phyloP scores from a whole-genome alignment of 1,140 invertebrate genomes.

The Formica selysi region DNA sequence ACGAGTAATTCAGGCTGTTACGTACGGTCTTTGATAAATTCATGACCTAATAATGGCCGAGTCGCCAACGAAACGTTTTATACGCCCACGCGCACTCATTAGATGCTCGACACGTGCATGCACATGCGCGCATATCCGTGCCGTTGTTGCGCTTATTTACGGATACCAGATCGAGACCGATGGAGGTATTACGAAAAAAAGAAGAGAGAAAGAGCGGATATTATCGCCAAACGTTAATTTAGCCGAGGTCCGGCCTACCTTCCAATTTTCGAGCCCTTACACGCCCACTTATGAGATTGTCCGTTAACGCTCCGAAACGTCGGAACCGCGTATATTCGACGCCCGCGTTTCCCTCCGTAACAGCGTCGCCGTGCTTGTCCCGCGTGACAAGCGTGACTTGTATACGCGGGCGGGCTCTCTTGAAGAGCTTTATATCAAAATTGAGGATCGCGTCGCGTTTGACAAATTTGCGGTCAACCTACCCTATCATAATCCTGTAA shows the following conservation, averaged over 20 bases:
- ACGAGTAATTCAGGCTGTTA: slow-evolving; percentile 75
- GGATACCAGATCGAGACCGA: slow-evolving; percentile 61
- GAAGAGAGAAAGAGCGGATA: slow-evolving; percentile 83
- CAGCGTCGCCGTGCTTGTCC: slow-evolving; percentile 31
- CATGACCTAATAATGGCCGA: slow-evolving; percentile 66
- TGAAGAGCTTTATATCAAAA: slow-evolving; percentile 18
- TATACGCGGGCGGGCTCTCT: not conserved
- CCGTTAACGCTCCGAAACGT: slow-evolving; percentile 84
- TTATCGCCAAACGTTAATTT: slow-evolving; percentile 87
- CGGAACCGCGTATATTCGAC: slow-evolving; percentile 80
- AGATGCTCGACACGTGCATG: not conserved
- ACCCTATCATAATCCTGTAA: slow-evolving; percentile 6
- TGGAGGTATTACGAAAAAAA: slow-evolving; percentile 50
- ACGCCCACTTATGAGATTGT: slow-evolving; percentile 86
- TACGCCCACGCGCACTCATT: slow-evolving; percentile 58
- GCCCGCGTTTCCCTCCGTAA: slow-evolving; percentile 71
- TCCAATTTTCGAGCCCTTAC: slow-evolving; percentile 86
- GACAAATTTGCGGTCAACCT: slow-evolving; percentile 42
- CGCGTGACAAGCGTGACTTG: slow-evolving; percentile 23
- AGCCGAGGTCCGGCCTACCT: slow-evolving; percentile 85
- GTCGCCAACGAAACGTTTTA: slow-evolving; percentile 69
- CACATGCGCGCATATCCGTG: not conserved
- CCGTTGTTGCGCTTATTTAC: slow-evolving; percentile 64
- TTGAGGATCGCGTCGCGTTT: slow-evolving; percentile 6
- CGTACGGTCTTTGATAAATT: slow-evolving; percentile 74